These are phyloP conservation scores for Halcyon badia DNA, from an alignment of 2,797 vertebrate species.

Conservation along the genomic window DNA sequence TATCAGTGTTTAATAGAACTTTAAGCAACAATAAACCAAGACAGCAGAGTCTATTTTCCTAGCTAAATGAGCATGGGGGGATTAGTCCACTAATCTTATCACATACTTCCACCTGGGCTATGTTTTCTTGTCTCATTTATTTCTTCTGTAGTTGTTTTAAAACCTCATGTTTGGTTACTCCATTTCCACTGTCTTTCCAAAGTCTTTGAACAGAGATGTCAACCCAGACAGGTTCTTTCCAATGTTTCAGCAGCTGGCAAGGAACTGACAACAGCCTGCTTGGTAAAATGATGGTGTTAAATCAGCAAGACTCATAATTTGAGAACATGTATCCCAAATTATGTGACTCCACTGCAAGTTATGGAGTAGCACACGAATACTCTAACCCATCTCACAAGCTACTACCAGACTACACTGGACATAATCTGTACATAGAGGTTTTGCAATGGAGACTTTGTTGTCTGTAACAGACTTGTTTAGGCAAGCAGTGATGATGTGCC, in stretches of 20 bases:
- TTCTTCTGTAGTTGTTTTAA: neutral
- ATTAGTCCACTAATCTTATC: conserved; percentile 30
- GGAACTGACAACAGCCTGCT: neutral
- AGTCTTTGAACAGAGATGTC: neutral
- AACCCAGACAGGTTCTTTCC: neutral
- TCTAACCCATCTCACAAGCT: neutral
- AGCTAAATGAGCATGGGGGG: neutral
- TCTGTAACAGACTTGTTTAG: neutral
- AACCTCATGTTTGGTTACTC: neutral
- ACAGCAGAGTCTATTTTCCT: neutral
- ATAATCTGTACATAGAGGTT: neutral
- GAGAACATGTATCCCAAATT: neutral
- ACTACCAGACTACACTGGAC: neutral
- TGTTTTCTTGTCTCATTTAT: neutral
- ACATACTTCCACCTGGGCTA: conserved; percentile 1
- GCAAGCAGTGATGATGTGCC: neutral
- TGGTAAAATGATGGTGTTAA: neutral
- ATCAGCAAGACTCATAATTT: neutral
- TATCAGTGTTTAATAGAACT: neutral
- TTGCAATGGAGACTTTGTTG: neutral
- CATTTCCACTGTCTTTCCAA: neutral
- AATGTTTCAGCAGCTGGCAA: neutral
- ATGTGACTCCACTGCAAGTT: neutral
- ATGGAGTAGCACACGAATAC: neutral
- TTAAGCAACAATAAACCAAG: conserved; percentile 5